Percentiles rank a stretch among this genome's conserved stretches.
These are phyloP conservation scores for Oreamnos americanus DNA, from an alignment of 2,113 vertebrate genomes.

Conservation along the genomic window DNA sequence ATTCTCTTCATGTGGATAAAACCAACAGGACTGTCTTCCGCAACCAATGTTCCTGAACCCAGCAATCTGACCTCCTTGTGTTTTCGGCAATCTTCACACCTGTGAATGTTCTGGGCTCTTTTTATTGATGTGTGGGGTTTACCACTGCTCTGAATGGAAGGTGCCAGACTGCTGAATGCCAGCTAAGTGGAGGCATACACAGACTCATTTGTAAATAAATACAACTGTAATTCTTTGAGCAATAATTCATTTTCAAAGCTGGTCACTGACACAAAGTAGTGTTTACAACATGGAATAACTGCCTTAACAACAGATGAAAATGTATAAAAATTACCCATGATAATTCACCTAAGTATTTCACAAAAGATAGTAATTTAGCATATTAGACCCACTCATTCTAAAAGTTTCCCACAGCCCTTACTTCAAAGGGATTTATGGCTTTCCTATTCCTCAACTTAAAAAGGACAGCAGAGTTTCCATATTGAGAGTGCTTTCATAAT, in stretches of 20 bases:
- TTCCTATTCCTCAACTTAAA: background rate
- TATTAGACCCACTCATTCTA: background rate
- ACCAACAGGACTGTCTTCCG: background rate
- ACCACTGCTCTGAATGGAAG: background rate
- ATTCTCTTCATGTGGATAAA: background rate
- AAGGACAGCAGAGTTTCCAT: background rate
- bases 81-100: background rate
- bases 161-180: background rate
- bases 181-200: background rate
- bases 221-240: background rate
- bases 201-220: background rate
- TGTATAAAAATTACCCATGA: background rate
- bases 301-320: constrained; percentile 6
- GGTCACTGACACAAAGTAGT: background rate
- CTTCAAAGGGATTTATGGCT: background rate
- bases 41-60: background rate
- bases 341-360: background rate
- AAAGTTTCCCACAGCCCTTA: background rate
- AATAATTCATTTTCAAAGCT: background rate
- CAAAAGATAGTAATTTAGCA: background rate
- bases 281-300: background rate
- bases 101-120: background rate
- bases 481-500: background rate
- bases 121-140: background rate
- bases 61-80: background rate